Conservation (phyloP, 2,113 vertebrate species). For the Riparia riparia region DNA sequence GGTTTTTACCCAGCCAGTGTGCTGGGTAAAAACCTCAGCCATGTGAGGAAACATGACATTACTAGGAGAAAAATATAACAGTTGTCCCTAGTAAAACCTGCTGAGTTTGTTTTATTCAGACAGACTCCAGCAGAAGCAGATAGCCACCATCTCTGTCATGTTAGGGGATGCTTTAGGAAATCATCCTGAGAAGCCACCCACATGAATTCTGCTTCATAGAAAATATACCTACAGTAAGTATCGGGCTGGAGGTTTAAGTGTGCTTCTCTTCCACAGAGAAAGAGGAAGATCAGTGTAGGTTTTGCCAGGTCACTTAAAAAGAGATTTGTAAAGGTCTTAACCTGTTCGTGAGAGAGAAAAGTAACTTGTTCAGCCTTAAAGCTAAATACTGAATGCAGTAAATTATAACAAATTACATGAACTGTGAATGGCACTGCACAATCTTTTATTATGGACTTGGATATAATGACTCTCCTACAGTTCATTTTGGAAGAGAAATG, state of each 20-base stretch:
- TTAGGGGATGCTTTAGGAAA: not conserved
- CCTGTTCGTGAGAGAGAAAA: not conserved
- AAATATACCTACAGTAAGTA: not conserved
- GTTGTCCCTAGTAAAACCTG: not conserved
- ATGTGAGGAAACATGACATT: not conserved
- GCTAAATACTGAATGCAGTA: not conserved
- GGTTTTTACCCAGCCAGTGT: not conserved
- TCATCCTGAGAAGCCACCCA: not conserved
- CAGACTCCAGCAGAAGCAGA: not conserved
- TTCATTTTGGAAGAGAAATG: constrained; percentile 11
- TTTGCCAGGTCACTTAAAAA: not conserved
- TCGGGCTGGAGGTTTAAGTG: not conserved
- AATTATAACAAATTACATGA: not conserved
- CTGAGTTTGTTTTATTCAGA: not conserved
- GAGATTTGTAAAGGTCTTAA: not conserved
- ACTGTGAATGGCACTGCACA: not conserved
- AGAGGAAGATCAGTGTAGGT: not conserved
- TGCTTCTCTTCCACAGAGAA: not conserved
- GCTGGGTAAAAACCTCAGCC: too few relatives aligned
- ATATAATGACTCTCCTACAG: not conserved
- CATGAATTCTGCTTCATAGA: not conserved
- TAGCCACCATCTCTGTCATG: not conserved
- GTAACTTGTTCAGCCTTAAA: not conserved
- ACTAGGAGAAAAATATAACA: not conserved
- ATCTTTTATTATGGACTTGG: not conserved